These are phyloP conservation scores for Patella vulgata DNA, from an alignment of 1,140 invertebrate species.

Conservation along the genomic window DNA sequence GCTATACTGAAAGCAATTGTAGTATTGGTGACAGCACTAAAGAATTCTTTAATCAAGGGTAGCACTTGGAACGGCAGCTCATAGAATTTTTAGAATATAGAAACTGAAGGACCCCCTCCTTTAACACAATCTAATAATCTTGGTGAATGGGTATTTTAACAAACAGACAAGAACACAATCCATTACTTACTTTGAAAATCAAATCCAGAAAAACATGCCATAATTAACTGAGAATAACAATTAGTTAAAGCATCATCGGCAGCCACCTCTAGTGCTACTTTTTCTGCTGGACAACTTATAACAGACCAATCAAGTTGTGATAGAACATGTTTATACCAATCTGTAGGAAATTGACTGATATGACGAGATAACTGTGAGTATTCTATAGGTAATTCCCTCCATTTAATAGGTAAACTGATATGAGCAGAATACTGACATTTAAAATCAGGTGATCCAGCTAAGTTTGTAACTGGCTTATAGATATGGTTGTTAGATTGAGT, in stretches of 20 bases:
- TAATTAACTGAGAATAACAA: constrained; percentile 61
- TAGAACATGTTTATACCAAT: constrained; percentile 64
- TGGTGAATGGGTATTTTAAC: too few species aligned
- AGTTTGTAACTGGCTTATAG: constrained; percentile 59
- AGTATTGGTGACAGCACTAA: too few species aligned
- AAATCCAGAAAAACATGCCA: constrained; percentile 63
- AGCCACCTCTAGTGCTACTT: constrained; percentile 48
- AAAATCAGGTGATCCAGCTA: constrained; percentile 62
- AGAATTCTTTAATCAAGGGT: too few species aligned
- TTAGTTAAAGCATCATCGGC: constrained; percentile 51
- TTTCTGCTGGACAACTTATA: constrained; percentile 39
- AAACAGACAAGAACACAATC: too few species aligned
- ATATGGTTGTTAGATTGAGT: constrained; percentile 40
- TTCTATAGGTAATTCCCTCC: constrained; percentile 63
- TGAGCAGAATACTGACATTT: constrained; percentile 56
- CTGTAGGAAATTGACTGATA: constrained; percentile 56
- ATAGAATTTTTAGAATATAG: too few species aligned
- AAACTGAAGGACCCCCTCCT: too few species aligned
- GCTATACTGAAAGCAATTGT: too few species aligned
- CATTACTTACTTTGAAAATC: constrained; percentile 52
- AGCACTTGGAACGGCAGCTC: too few species aligned
- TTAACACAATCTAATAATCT: too few species aligned
- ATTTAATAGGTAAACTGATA: constrained; percentile 57
- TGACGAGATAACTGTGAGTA: constrained; percentile 55
- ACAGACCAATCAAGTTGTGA: constrained; percentile 43